These are phyloP conservation scores for Microplitis deprimator DNA, from an alignment of 2,888 invertebrate species.

Conservation along the genomic window DNA sequence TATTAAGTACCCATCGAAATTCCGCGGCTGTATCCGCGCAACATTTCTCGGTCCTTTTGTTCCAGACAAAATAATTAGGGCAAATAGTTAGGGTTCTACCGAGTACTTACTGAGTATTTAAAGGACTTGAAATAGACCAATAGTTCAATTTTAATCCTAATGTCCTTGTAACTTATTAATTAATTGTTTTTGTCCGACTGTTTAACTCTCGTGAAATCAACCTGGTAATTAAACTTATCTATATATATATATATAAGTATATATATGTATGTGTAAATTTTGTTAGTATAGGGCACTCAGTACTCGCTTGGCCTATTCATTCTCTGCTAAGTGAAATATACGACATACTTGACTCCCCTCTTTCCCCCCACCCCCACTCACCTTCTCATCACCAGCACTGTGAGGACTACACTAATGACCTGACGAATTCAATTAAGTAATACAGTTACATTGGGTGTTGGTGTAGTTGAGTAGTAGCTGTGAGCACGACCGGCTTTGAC, in stretches of 20 bases:
- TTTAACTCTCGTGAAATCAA: not conserved
- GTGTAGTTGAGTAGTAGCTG: not conserved
- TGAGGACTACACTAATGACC: constrained; percentile 22
- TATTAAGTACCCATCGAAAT: not conserved
- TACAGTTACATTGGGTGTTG: constrained; percentile 32
- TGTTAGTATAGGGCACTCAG: not conserved
- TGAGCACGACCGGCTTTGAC: constrained; percentile 25
- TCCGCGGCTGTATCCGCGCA: not conserved
- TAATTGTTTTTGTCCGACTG: not conserved
- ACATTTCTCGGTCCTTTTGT: not conserved
- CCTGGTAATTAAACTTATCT: constrained; percentile 6
- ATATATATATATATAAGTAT: not conserved
- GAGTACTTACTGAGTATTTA: not conserved
- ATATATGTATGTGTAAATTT: not conserved
- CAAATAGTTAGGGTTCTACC: constrained; percentile 1
- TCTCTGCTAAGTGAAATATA: constrained; percentile 21
- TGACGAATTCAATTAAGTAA: constrained; percentile 40
- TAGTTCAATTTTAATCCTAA: not conserved
- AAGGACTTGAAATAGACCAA: constrained; percentile 1
- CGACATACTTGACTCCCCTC: constrained; percentile 14
- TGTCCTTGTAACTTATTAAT: not conserved
- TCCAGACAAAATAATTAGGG: constrained; percentile 18
- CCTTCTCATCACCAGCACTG: constrained; percentile 9
- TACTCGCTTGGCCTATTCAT: not conserved
- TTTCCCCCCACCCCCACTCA: not conserved